Percentiles rank a stretch among this genome's conserved stretches.
Evolutionary conservation across 2,113 vertebrate species (phyloP).

Genomic region (Pimephales promelas): DNA sequence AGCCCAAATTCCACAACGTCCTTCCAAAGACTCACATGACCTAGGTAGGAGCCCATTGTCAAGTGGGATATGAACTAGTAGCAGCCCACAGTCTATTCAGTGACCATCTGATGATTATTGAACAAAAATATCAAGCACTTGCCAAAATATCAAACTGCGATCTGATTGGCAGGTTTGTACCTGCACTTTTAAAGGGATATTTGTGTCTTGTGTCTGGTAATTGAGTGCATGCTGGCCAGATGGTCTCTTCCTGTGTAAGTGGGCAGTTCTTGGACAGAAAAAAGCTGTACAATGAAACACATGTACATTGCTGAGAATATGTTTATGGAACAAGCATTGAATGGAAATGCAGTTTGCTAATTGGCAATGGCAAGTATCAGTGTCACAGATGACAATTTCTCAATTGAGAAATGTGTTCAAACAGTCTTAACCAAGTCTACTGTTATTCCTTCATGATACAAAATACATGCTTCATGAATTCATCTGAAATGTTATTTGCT

Average conservation of each 20-base stretch:
- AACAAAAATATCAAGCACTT: background rate
- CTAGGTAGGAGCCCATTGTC: slow-evolving; percentile 4
- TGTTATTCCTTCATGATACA: background rate
- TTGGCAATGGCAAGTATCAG: background rate
- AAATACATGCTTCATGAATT: background rate
- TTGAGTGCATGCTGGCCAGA: background rate
- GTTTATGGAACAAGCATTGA: background rate
- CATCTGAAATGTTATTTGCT: background rate
- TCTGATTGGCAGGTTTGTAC: background rate
- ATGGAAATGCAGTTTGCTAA: background rate
- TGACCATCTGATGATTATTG: background rate
- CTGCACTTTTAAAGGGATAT: background rate
- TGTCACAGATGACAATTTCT: slow-evolving; percentile 10
- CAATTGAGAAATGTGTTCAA: background rate
- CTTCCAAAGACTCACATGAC: slow-evolving; percentile 61
- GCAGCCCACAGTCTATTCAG: background rate
- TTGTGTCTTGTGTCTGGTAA: background rate
- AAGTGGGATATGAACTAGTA: background rate
- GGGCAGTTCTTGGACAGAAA: background rate
- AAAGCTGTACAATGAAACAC: background rate
- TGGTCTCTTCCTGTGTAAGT: background rate
- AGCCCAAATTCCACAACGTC: slow-evolving; percentile 71
- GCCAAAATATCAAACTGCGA: background rate
- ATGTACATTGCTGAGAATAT: background rate
- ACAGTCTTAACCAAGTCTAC: background rate